phyloP scores from a whole-genome alignment of 2,113 vertebrate species.

The Athene cunicularia region DNA sequence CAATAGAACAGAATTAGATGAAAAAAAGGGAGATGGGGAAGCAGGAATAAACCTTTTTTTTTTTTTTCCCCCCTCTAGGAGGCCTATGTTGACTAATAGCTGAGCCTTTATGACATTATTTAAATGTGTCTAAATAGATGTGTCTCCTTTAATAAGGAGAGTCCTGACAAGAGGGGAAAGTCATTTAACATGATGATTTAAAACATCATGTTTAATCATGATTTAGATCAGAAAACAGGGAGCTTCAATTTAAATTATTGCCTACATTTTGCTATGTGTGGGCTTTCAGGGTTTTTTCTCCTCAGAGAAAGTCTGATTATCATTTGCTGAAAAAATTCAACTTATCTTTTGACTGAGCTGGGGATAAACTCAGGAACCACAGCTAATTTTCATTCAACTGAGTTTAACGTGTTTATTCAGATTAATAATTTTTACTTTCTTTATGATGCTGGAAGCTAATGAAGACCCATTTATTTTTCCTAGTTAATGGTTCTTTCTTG shows the following conservation, averaged over 20 bases:
- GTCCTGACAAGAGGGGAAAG: not conserved
- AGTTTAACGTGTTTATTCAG: not conserved
- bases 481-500: not conserved
- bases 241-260: slow-evolving; percentile 3
- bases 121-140: not conserved
- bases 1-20: not conserved
- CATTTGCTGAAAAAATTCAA: not conserved
- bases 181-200: not conserved
- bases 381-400: not conserved
- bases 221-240: not conserved
- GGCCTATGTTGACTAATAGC: not conserved
- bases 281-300: not conserved
- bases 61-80: not conserved
- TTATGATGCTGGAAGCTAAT: not conserved
- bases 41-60: not conserved
- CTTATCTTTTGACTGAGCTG: not conserved
- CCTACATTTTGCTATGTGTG: not conserved
- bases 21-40: not conserved
- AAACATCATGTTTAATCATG: not conserved
- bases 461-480: not conserved
- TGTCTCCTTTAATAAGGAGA: not conserved
- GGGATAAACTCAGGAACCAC: not conserved
- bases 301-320: not conserved
- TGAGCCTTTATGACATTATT: not conserved
- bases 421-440: not conserved